A percentile compares a stretch with the other conserved stretches of the same genome.
phyloP scores from a whole-genome alignment of 1,140 invertebrate genomes.

The Pachyrhynchus sulphureomaculatus region DNA sequence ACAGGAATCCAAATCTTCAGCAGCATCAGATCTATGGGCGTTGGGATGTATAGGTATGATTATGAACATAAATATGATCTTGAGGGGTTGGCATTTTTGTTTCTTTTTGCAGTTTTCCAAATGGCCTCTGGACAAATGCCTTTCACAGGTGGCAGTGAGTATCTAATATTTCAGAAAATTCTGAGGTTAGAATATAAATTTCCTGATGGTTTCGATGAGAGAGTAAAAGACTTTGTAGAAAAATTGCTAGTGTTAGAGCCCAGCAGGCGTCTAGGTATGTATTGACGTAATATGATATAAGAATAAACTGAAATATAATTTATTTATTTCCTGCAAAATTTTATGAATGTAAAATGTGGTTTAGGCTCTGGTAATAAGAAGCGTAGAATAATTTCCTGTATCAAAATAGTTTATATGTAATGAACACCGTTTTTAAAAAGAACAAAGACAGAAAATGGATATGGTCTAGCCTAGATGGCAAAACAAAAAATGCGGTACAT shows the following conservation, averaged over 20 bases:
- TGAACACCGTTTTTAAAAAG: no score
- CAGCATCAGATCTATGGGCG: slow-evolving; percentile 95
- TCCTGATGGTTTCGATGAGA: slow-evolving; percentile 83
- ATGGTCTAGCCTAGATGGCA: no score
- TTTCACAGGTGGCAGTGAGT: slow-evolving; percentile 91
- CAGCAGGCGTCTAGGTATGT: slow-evolving; percentile 62
- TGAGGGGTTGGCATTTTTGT: background rate
- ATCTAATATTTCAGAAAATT: slow-evolving; percentile 96
- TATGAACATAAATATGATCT: background rate
- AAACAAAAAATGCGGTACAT: no score
- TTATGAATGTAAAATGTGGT: no score
- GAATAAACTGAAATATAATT: no score
- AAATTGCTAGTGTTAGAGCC: slow-evolving; percentile 85
- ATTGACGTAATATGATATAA: background rate
- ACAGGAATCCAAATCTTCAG: slow-evolving; percentile 75
- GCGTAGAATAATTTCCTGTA: no score
- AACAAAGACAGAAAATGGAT: no score
- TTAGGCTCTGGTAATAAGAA: no score
- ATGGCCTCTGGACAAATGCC: slow-evolving; percentile 92
- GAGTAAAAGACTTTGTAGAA: slow-evolving; percentile 84
- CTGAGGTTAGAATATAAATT: slow-evolving; percentile 88
- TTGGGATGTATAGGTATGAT: slow-evolving; percentile 79
- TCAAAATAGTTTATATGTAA: no score
- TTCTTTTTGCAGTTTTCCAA: slow-evolving; percentile 72
- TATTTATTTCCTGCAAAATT: no score